Evolutionary conservation across 2,888 invertebrate genomes (phyloP).

Genomic region (Cephus rjabovi): DNA sequence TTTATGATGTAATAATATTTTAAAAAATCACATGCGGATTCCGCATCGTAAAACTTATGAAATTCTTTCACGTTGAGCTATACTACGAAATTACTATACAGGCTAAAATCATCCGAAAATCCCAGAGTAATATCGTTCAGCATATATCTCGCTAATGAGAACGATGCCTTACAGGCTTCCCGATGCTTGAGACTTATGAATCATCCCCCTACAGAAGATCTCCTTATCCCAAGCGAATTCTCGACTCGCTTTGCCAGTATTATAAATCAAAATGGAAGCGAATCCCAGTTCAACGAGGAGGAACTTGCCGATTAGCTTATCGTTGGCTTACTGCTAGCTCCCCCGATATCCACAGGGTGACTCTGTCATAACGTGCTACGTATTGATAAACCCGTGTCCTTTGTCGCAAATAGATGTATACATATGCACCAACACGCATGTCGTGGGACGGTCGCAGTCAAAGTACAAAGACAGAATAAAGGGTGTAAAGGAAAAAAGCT

Average conservation of each 20-base stretch:
- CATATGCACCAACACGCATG: not conserved
- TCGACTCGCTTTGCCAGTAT: not conserved
- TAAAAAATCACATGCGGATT: not conserved
- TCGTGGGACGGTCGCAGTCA: not conserved
- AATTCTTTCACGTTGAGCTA: too few species aligned
- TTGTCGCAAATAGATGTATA: not conserved
- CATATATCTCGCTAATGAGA: not conserved
- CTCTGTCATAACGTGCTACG: not conserved
- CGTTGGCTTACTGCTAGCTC: not conserved
- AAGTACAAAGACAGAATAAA: not conserved
- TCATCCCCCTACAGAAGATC: not conserved
- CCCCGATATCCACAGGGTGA: not conserved
- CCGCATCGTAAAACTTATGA: too few species aligned
- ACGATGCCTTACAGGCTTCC: not conserved
- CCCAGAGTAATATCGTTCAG: too few species aligned
- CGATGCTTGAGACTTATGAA: not conserved
- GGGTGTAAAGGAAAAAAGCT: not conserved
- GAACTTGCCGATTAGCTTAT: conserved; percentile 5
- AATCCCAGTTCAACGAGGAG: not conserved
- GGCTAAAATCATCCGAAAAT: too few species aligned
- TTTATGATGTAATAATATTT: not conserved
- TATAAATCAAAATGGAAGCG: conserved; percentile 1
- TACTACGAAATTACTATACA: too few species aligned
- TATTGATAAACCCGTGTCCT: conserved; percentile 4
- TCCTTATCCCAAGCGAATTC: conserved; percentile 1